These are phyloP conservation scores for Catostomus latipinnis DNA, from an alignment of 2,797 vertebrate species.

Conservation along the genomic window DNA sequence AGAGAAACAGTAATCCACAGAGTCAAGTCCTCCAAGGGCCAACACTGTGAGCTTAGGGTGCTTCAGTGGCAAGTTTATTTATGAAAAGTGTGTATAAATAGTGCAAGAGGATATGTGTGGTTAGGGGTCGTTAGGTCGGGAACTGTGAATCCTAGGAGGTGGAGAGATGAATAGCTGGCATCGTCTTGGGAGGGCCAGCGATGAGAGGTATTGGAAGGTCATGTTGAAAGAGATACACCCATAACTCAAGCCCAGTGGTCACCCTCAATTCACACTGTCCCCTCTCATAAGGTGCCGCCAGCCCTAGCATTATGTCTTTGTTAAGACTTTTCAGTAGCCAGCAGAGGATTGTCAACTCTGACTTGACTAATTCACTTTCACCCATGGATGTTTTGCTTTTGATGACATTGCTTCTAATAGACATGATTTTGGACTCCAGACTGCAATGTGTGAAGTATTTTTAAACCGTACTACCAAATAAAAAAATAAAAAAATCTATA, in stretches of 20 bases:
- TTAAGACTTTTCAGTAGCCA: conserved; percentile 50
- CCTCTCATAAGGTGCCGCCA: conserved; percentile 35
- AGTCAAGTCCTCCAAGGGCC: conserved; percentile 39
- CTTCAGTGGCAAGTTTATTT: conserved; percentile 61
- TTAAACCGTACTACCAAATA: too few species aligned
- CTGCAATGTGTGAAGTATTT: too few species aligned
- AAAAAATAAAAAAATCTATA: too few species aligned
- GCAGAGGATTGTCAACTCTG: conserved; percentile 20
- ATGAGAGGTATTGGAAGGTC: conserved; percentile 66
- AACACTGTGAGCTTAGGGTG: conserved; percentile 29
- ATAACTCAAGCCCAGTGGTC: conserved; percentile 58
- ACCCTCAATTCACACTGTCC: conserved; percentile 42
- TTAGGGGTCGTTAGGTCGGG: conserved; percentile 52
- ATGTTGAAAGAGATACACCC: conserved; percentile 61
- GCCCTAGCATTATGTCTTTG: conserved; percentile 54
- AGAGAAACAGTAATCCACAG: not conserved
- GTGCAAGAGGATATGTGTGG: conserved; percentile 60
- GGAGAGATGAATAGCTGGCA: conserved; percentile 62
- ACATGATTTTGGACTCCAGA: not conserved
- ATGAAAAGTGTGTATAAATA: conserved; percentile 65
- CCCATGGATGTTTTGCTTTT: not conserved
- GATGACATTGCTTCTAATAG: conserved; percentile 16
- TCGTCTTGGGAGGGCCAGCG: conserved; percentile 58
- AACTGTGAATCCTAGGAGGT: conserved; percentile 60
- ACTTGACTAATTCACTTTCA: conserved; percentile 19